Conservation (phyloP, 2,888 invertebrate species). For the Pseudolycoriella hygida region DNA sequence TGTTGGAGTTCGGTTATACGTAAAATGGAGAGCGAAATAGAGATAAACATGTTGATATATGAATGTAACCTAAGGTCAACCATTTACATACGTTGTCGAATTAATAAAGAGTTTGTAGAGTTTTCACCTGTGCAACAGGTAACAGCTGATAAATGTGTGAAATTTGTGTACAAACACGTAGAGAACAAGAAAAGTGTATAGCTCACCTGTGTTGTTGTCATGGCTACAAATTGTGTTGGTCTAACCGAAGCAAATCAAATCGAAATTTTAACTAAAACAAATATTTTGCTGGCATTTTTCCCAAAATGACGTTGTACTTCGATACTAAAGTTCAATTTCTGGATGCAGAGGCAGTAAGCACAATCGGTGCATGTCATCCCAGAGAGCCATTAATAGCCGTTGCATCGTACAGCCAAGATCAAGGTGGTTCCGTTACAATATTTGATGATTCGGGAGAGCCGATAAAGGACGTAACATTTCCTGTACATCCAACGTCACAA, state of each 20-base stretch:
- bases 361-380: slow-evolving; percentile 70
- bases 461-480: slow-evolving; percentile 55
- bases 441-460: slow-evolving; percentile 74
- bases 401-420: slow-evolving; percentile 72
- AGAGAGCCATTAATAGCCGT: slow-evolving; percentile 66
- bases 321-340: slow-evolving; percentile 66
- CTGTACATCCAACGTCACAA: slow-evolving; percentile 58
- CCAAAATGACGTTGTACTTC: slow-evolving; percentile 60
- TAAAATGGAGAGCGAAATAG: too few species aligned
- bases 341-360: slow-evolving; percentile 58
- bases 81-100: too few species aligned
- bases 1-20: too few species aligned
- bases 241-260: neutral
- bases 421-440: slow-evolving; percentile 73
- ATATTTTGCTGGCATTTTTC: neutral
- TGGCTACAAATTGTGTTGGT: neutral
- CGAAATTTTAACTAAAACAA: neutral
- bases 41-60: too few species aligned
- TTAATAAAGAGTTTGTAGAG: too few species aligned
- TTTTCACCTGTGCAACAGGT: too few species aligned
- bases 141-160: too few species aligned
- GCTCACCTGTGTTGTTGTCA: neutral
- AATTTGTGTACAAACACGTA: too few species aligned
- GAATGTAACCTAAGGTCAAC: too few species aligned
- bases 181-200: too few species aligned